These are phyloP conservation scores for Macrophya annulata DNA, from an alignment of 2,888 invertebrate genomes.

Conservation along the genomic window DNA sequence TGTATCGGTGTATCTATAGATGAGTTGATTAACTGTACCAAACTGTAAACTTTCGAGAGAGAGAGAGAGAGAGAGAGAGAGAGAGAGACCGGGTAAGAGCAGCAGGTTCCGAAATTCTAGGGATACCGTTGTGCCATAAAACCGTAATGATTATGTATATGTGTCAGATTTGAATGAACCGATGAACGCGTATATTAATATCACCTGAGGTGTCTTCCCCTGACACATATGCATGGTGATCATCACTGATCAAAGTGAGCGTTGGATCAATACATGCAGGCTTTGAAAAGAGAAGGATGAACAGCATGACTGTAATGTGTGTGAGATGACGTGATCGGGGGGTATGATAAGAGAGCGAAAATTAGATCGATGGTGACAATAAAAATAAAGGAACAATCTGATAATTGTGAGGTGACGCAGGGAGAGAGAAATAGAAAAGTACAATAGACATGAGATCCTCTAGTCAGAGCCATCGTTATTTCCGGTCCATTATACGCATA, in stretches of 20 bases:
- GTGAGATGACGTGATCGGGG: not conserved
- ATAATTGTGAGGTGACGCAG: not conserved
- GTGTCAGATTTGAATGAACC: conserved; percentile 25
- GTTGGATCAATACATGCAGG: not conserved
- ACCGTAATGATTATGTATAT: conserved; percentile 19
- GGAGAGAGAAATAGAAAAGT: not conserved
- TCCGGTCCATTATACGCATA: conserved; percentile 42
- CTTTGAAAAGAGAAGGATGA: not conserved
- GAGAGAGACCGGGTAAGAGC: too few species aligned
- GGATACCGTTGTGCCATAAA: conserved; percentile 48
- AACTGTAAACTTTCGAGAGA: conserved; percentile 49
- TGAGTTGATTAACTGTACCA: conserved; percentile 39
- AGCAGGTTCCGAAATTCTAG: conserved; percentile 30
- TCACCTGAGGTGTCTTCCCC: not conserved
- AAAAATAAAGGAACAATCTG: not conserved
- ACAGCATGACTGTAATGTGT: not conserved
- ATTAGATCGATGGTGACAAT: not conserved
- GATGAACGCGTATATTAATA: not conserved
- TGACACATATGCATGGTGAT: not conserved
- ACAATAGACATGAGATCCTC: conserved; percentile 35
- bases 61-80: too few species aligned
- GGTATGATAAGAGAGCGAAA: not conserved
- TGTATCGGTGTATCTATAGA: not conserved
- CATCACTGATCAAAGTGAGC: not conserved
- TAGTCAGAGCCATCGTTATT: conserved; percentile 32